These are phyloP conservation scores for Centropus unirufus DNA, from an alignment of 2,113 vertebrate species.

Conservation along the genomic window DNA sequence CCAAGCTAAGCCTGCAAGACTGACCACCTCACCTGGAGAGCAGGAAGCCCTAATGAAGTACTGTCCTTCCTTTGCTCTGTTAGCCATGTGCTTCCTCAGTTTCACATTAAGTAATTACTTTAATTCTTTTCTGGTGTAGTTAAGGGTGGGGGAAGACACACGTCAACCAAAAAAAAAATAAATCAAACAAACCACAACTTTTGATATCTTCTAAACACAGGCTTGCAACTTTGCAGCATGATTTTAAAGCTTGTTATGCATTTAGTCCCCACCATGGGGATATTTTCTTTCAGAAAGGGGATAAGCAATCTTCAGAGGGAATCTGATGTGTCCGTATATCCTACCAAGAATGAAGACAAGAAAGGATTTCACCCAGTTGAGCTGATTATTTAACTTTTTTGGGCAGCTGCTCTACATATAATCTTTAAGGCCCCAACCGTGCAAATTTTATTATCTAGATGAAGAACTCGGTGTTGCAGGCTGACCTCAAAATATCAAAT, in stretches of 20 bases:
- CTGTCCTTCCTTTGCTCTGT: neutral
- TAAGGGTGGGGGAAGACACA: fast-evolving
- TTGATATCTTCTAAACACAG: neutral
- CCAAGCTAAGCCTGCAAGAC: neutral
- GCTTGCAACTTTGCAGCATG: neutral
- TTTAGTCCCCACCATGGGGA: neutral
- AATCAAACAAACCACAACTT: neutral
- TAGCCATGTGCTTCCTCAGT: neutral
- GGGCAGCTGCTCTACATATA: neutral
- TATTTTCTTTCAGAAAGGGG: fast-evolving
- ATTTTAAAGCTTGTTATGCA: neutral
- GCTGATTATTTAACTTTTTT: neutral
- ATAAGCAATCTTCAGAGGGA: neutral
- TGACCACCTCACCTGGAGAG: neutral
- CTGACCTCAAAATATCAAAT: fast-evolving
- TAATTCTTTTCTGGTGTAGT: neutral
- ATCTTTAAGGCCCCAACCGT: neutral
- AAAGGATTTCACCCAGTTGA: neutral
- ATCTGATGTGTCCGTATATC: fast-evolving
- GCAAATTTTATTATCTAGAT: neutral
- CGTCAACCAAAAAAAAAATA: neutral
- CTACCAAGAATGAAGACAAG: neutral
- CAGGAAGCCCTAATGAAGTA: neutral
- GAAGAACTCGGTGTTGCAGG: neutral
- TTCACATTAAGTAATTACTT: neutral